Conservation (phyloP, 2,113 vertebrate species). For the Xiphophorus maculatus region DNA sequence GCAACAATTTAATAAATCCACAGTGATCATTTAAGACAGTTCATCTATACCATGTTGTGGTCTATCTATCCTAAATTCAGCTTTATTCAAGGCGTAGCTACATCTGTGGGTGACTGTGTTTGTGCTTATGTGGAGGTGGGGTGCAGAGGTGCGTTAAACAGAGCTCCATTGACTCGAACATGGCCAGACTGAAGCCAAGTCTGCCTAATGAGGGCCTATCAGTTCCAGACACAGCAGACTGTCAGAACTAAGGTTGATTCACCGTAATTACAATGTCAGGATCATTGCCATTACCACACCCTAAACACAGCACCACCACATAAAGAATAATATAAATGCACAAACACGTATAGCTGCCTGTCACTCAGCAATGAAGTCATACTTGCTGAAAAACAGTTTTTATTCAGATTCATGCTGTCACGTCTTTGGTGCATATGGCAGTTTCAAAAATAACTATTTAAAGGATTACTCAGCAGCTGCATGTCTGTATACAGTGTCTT, state of each 20-base stretch:
- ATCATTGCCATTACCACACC: constrained; percentile 66
- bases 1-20: constrained; percentile 40
- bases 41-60: constrained; percentile 51
- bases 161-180: constrained; percentile 72
- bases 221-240: constrained; percentile 76
- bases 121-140: constrained; percentile 28
- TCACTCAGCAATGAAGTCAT: constrained; percentile 59
- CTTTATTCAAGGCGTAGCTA: constrained; percentile 49
- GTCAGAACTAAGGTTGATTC: constrained; percentile 74
- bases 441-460: not conserved
- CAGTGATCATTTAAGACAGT: constrained; percentile 49
- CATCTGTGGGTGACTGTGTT: constrained; percentile 27
- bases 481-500: not conserved
- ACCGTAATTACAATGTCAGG: constrained; percentile 78
- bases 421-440: not conserved
- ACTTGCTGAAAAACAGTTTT: constrained; percentile 26
- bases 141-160: constrained; percentile 53
- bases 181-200: constrained; percentile 61
- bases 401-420: constrained; percentile 28
- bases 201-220: constrained; percentile 79
- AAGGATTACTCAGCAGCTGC: not conserved
- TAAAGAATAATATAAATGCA: constrained; percentile 58
- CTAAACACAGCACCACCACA: constrained; percentile 47
- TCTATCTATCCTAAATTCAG: constrained; percentile 37
- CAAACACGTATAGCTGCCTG: constrained; percentile 42